phyloP scores from a whole-genome alignment of 1,140 invertebrate genomes.

The Drosophila kepulauana region DNA sequence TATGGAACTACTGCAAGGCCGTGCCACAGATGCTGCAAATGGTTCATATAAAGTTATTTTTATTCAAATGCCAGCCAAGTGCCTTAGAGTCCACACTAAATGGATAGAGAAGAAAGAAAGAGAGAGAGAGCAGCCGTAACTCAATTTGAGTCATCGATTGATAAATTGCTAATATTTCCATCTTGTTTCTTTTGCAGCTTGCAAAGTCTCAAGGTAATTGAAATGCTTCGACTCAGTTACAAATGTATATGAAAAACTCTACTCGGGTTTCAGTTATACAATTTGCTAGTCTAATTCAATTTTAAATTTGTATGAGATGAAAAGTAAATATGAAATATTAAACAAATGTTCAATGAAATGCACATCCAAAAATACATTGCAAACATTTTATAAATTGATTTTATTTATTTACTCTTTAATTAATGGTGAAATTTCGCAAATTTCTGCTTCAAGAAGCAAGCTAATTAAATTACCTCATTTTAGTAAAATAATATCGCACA shows the following conservation, averaged over 20 bases:
- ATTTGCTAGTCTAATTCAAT: background rate
- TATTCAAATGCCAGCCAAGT: slow-evolving; percentile 28
- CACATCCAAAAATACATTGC: too few species aligned
- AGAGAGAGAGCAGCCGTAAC: slow-evolving; percentile 1
- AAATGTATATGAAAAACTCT: background rate
- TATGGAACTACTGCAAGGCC: background rate
- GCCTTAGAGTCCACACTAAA: slow-evolving; percentile 18
- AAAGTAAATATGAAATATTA: background rate
- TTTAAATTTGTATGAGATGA: background rate
- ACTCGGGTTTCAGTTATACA: background rate
- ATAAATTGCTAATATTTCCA: slow-evolving; percentile 9
- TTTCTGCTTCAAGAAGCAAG: background rate
- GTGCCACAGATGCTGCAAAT: slow-evolving; percentile 26
- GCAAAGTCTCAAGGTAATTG: background rate
- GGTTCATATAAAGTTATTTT: slow-evolving; percentile 29
- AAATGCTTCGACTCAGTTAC: slow-evolving; percentile 7
- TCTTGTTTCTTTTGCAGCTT: background rate
- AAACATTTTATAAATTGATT: too few species aligned
- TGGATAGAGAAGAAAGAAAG: background rate
- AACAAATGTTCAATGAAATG: background rate
- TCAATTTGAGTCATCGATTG: slow-evolving; percentile 42
- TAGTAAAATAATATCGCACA: too few species aligned
- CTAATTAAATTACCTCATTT: too few species aligned
- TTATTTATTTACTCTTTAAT: background rate
- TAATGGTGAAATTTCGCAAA: too few species aligned